Evolutionary conservation across 2,113 vertebrate species (phyloP), one percentile per base, ranked within the genome.

Genomic region (Boulengeromyrus knoepffleri): DNA sequence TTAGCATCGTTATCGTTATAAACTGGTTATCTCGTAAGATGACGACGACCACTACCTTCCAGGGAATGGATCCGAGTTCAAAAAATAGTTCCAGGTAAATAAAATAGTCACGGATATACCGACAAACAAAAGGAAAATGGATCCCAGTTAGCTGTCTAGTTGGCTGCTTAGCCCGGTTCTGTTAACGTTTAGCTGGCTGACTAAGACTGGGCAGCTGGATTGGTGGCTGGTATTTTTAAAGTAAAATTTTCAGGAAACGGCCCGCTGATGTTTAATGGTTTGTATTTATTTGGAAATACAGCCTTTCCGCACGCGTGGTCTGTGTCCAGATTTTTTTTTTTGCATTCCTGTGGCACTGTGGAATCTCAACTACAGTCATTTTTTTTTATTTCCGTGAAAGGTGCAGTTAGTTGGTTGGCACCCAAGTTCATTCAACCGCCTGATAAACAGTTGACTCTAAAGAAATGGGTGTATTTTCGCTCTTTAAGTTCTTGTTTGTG

Each of bases 51-150:
- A 98, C 98, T 90, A 99, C 96, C 31, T 99, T 95, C 89, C 96
- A 97, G 93, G 98, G 98, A 91, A 96, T 99, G 94, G 97, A 99
- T 45, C 97, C 98, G n/a, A 96, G 96, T 53, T 95, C 97, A 91
- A 98, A 98, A 92, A 99, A 94, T 93, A 99, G 98, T 92, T 99
- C 98, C 93, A 98, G 98, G 98, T 99, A 96, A 96, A 92, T 58
- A 89, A 13, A 89, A 92, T 56, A 85, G 13, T 17, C 89, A 89
- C 90, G 92, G 56, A 90, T 89, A 88, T 45, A 47, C 3, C 90
- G 90, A 93, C 92, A 95, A 95, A 96, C 95, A 96, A 96, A 96
- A 96, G 95, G 17, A 95, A 96, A 92, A 90, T 89, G 92, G 89
- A 93, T 94, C 92, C 93, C 93, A 91, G 93, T 45, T 56, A n/a